A percentile compares a stretch with the other conserved stretches of the same genome.
phyloP scores from a whole-genome alignment of 1,140 invertebrate genomes.

The Bombus balteatus region DNA sequence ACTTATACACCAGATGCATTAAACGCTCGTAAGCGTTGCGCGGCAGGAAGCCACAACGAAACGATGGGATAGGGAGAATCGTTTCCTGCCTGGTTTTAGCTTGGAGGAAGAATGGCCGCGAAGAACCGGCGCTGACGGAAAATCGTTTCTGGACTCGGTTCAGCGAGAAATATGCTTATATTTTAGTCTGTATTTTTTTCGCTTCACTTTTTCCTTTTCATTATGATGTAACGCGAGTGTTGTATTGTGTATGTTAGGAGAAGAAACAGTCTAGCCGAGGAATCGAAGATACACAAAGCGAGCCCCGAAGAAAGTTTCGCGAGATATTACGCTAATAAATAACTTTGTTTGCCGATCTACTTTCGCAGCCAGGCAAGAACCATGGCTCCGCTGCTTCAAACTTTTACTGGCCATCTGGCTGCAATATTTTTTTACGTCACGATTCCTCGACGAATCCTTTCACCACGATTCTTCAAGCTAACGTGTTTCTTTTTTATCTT shows the following conservation, averaged over 20 bases:
- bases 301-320: slow-evolving; percentile 48
- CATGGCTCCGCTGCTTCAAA: background rate
- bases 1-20: slow-evolving; percentile 59
- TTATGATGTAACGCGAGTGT: background rate
- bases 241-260: background rate
- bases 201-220: no score
- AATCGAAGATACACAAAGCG: slow-evolving; percentile 18
- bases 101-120: background rate
- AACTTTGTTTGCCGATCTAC: slow-evolving; percentile 75
- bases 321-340: slow-evolving; percentile 75
- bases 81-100: slow-evolving; percentile 22
- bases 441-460: background rate
- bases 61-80: slow-evolving; percentile 4
- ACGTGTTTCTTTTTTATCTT: background rate
- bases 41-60: slow-evolving; percentile 28
- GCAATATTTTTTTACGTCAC: slow-evolving; percentile 20
- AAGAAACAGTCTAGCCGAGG: background rate
- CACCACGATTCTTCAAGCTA: background rate
- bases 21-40: slow-evolving; percentile 47
- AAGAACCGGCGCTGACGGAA: background rate
- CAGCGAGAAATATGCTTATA: background rate
- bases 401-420: slow-evolving; percentile 17
- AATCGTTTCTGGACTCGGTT: background rate
- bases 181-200: background rate
- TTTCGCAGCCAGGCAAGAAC: slow-evolving; percentile 59